These are phyloP conservation scores for Chironex yamaguchii DNA, from an alignment of 30 jellyfish, hydroid and myxozoan species.

Conservation along the genomic window DNA sequence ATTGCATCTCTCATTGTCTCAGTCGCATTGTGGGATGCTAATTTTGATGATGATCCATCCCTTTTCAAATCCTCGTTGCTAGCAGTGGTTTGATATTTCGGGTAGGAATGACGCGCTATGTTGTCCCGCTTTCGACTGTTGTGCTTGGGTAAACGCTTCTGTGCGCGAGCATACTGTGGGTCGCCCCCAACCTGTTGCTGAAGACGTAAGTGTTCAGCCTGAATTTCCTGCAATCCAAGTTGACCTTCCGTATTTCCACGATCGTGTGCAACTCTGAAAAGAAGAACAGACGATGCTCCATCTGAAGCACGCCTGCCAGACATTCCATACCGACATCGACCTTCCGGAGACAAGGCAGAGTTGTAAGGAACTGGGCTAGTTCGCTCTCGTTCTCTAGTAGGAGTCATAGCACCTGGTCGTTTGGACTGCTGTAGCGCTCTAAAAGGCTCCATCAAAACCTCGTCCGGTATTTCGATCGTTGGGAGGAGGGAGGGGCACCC, in stretches of 20 bases:
- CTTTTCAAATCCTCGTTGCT: constrained; percentile 31
- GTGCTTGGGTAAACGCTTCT: constrained; percentile 60
- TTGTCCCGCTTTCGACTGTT: constrained; percentile 68
- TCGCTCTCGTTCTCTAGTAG: constrained; percentile 88
- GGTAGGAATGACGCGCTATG: constrained; percentile 82
- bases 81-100: constrained; percentile 71
- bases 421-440: constrained; percentile 39
- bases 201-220: constrained; percentile 73
- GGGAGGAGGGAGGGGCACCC: constrained; percentile 75
- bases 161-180: constrained; percentile 46
- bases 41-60: constrained; percentile 6
- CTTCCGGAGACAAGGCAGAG: constrained; percentile 50
- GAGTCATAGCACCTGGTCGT: constrained; percentile 68
- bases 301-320: constrained; percentile 82
- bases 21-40: not conserved
- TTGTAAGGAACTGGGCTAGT: constrained; percentile 86
- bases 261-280: constrained; percentile 55
- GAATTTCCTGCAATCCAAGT: constrained; percentile 69
- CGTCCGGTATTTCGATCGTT: constrained; percentile 57
- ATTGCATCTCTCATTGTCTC: not conserved
- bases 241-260: constrained; percentile 65
- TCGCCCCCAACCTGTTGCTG: constrained; percentile 81
- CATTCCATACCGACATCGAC: constrained; percentile 57
- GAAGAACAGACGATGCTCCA: constrained; percentile 83
- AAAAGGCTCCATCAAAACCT: constrained; percentile 65